These are phyloP conservation scores for Tursiops truncatus DNA, from an alignment of 2,113 vertebrate genomes.

Conservation along the genomic window DNA sequence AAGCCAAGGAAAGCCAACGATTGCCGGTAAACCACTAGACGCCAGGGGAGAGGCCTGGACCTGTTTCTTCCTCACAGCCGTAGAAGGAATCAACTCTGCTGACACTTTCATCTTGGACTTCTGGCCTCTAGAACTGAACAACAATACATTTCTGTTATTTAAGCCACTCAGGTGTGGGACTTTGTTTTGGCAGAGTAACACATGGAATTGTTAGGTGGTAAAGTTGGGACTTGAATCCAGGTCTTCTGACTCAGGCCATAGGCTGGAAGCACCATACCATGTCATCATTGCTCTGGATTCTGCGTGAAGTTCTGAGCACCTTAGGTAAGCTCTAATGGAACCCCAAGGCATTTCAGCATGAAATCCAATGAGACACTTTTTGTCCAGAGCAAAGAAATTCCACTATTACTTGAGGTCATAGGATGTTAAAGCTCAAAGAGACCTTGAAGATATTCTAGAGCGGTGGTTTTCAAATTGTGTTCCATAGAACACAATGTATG, in stretches of 20 bases:
- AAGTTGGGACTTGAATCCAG: not conserved
- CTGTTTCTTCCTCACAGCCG: not conserved
- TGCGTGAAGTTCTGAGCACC: not conserved
- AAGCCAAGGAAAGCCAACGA: not conserved
- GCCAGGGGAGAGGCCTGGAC: not conserved
- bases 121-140: not conserved
- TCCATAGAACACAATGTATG: not conserved
- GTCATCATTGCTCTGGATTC: not conserved
- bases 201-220: not conserved
- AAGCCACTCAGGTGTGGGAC: not conserved
- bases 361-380: not conserved
- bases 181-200: not conserved
- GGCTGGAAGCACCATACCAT: not conserved
- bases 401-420: not conserved
- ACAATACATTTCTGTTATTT: not conserved
- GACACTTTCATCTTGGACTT: not conserved
- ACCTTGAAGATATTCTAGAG: not conserved
- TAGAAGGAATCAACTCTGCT: not conserved
- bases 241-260: not conserved
- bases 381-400: not conserved
- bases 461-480: not conserved
- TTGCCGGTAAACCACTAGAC: not conserved
- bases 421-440: not conserved
- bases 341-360: not conserved
- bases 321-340: not conserved